Evolutionary conservation across 2,113 vertebrate species (phyloP).

Genomic region (Baryphthengus martii): DNA sequence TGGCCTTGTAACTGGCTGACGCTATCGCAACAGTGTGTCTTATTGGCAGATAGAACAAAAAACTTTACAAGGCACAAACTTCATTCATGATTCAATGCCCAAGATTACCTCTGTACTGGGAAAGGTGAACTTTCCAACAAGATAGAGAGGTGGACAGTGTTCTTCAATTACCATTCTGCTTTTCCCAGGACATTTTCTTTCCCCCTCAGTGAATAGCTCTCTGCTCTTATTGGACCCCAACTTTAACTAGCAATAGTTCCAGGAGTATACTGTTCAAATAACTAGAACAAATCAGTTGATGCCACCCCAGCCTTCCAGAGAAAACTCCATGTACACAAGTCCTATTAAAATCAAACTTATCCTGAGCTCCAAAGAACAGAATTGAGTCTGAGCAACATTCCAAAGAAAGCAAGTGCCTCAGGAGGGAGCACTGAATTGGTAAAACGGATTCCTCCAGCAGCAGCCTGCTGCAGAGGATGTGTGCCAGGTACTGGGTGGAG

Average conservation of each 20-base stretch:
- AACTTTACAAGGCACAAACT: neutral
- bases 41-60: neutral
- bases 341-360: neutral
- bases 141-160: neutral
- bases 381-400: neutral
- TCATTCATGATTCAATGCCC: neutral
- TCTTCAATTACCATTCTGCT: neutral
- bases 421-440: neutral
- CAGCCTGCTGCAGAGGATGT: neutral
- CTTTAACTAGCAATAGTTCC: neutral
- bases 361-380: neutral
- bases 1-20: neutral
- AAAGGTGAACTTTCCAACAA: neutral
- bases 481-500: slow-evolving; percentile 56
- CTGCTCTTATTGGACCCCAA: neutral
- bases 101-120: neutral
- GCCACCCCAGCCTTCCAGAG: neutral
- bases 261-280: neutral
- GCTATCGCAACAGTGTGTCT: neutral
- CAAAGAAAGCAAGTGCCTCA: neutral
- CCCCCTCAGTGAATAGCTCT: neutral
- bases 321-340: neutral
- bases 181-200: neutral
- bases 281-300: neutral
- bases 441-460: neutral